A percentile compares a stretch with the other conserved stretches of the same genome.
Conservation (phyloP, 2,113 vertebrate genomes). For the Okapia johnstoni region DNA sequence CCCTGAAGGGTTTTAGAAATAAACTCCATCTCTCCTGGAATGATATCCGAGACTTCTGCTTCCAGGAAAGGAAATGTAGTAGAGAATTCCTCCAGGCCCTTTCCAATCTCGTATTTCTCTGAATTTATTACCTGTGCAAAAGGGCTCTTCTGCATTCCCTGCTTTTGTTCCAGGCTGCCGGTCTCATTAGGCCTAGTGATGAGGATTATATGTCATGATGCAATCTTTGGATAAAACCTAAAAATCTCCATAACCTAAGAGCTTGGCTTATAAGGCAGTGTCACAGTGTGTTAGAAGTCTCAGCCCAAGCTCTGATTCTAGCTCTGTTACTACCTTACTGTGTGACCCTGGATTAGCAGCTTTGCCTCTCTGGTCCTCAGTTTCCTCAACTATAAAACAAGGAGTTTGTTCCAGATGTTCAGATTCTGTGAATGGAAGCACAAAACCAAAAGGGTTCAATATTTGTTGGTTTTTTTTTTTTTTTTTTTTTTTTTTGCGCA, state of each 20-base stretch:
- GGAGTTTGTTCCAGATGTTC: background rate
- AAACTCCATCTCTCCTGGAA: background rate
- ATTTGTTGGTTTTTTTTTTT: rapidly evolving
- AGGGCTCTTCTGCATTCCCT: background rate
- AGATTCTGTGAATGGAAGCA: background rate
- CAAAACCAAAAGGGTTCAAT: background rate
- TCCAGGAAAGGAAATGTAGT: background rate
- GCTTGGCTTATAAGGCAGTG: background rate
- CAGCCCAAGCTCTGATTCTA: background rate
- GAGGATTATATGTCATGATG: background rate
- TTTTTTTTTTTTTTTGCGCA: rapidly evolving
- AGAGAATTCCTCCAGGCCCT: background rate
- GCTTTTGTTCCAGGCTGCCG: background rate
- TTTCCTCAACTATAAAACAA: background rate
- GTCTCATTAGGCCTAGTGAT: background rate
- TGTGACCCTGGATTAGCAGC: background rate
- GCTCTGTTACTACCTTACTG: background rate
- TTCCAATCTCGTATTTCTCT: background rate
- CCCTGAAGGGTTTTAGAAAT: constrained; percentile 32
- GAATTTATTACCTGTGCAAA: background rate
- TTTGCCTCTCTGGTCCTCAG: background rate
- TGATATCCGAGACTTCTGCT: background rate
- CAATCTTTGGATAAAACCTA: background rate
- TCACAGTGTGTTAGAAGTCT: background rate
- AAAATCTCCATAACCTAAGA: background rate